These are phyloP conservation scores for Ceyx melanurus DNA, from an alignment of 2,113 vertebrate species.

Conservation along the genomic window DNA sequence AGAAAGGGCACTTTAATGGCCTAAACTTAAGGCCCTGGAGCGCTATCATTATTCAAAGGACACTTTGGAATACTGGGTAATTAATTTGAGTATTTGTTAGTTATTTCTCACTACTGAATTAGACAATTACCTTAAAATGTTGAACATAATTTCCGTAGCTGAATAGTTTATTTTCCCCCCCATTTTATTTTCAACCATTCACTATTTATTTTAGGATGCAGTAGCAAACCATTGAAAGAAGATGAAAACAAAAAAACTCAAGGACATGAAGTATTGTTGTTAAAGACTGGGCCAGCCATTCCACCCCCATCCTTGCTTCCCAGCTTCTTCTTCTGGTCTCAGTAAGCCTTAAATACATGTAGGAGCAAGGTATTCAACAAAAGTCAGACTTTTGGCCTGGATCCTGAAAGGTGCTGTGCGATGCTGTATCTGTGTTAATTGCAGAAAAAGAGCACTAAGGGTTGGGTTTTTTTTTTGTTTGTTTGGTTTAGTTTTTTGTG, in stretches of 20 bases:
- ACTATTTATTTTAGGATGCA: background rate
- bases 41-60: constrained; percentile 60
- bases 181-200: background rate
- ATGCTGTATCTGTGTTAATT: background rate
- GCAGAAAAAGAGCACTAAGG: rapidly evolving
- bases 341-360: background rate
- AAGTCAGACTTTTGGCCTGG: background rate
- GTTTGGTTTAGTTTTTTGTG: too few species aligned
- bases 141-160: constrained; percentile 24
- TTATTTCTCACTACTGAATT: constrained; percentile 25
- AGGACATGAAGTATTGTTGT: background rate
- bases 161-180: background rate
- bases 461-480: rapidly evolving
- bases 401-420: background rate
- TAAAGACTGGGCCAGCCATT: background rate
- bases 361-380: background rate
- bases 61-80: constrained; percentile 60
- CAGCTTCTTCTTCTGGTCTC: background rate
- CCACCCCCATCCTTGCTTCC: background rate
- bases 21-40: constrained; percentile 1
- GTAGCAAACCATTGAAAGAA: background rate
- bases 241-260: background rate
- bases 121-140: constrained; percentile 49
- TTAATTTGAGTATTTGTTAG: constrained; percentile 64
- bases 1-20: constrained; percentile 68